A percentile compares a stretch with the other conserved stretches of the same genome.
These are phyloP conservation scores for Isotomurus palustris DNA, from an alignment of 2,888 invertebrate genomes.

Conservation along the genomic window DNA sequence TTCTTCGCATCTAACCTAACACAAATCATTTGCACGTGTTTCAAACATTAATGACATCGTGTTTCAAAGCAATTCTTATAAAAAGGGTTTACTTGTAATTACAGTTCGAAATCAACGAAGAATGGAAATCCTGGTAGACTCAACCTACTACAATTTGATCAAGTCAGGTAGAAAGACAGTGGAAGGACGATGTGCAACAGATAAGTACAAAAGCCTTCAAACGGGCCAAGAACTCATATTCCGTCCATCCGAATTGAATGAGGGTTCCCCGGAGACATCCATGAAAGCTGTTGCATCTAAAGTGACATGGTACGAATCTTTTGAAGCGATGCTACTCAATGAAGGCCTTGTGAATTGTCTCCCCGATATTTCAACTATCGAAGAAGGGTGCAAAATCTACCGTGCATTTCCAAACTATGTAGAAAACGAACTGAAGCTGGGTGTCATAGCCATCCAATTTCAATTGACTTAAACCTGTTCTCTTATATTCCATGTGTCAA, in stretches of 20 bases:
- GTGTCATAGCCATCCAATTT: not conserved
- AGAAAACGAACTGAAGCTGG: not conserved
- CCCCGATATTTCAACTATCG: not conserved
- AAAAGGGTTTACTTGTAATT: no score
- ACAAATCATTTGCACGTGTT: no score
- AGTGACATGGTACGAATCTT: not conserved
- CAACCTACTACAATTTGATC: not conserved
- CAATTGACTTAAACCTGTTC: not conserved
- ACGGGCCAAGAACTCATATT: not conserved
- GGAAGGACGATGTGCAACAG: not conserved
- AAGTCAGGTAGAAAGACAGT: not conserved
- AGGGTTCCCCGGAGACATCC: not conserved
- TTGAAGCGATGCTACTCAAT: not conserved
- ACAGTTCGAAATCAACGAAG: no score
- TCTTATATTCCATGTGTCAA: no score
- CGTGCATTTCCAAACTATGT: not conserved
- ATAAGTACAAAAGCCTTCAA: not conserved
- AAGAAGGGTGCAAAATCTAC: not conserved
- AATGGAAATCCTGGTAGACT: not conserved
- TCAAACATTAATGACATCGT: not conserved
- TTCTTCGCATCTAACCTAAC: no score
- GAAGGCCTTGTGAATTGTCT: constrained; percentile 1
- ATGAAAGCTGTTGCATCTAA: not conserved
- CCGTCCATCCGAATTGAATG: not conserved
- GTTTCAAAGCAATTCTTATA: not conserved